These are phyloP conservation scores for Labeo calbasu DNA, from an alignment of 2,797 vertebrate species.

Conservation along the genomic window DNA sequence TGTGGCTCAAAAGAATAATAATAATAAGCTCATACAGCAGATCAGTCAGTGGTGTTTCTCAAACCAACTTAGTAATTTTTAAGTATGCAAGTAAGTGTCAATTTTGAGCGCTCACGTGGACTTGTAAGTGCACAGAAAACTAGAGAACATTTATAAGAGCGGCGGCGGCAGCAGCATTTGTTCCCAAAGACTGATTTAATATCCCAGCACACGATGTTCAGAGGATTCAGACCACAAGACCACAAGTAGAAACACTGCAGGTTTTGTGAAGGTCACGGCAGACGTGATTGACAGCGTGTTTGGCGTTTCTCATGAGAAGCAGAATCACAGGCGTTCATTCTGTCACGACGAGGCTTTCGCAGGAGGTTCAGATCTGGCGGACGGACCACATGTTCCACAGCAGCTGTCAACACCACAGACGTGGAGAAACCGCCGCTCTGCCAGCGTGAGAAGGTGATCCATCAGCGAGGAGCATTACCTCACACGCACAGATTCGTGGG, in stretches of 20 bases:
- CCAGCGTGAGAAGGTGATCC: slow-evolving; percentile 21
- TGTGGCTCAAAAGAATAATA: not conserved
- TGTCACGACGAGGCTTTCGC: not conserved
- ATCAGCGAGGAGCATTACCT: not conserved
- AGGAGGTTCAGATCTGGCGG: not conserved
- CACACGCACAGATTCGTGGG: not conserved
- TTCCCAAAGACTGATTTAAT: not conserved
- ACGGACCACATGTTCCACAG: not conserved
- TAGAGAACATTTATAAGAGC: no score
- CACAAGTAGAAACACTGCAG: not conserved
- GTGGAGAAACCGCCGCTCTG: not conserved
- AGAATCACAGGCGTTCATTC: not conserved
- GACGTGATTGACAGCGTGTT: not conserved
- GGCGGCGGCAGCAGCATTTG: not conserved
- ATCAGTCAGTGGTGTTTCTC: no score
- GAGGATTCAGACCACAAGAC: not conserved
- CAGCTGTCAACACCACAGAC: not conserved
- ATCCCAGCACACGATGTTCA: not conserved
- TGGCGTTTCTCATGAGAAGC: not conserved
- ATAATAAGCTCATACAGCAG: no score
- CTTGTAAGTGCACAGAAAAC: not conserved
- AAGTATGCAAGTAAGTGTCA: not conserved
- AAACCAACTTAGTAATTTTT: not conserved
- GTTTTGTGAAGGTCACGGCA: not conserved
- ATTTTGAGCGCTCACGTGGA: not conserved